phyloP scores from a whole-genome alignment of 2,888 invertebrate species.

The Heliconius hortense region DNA sequence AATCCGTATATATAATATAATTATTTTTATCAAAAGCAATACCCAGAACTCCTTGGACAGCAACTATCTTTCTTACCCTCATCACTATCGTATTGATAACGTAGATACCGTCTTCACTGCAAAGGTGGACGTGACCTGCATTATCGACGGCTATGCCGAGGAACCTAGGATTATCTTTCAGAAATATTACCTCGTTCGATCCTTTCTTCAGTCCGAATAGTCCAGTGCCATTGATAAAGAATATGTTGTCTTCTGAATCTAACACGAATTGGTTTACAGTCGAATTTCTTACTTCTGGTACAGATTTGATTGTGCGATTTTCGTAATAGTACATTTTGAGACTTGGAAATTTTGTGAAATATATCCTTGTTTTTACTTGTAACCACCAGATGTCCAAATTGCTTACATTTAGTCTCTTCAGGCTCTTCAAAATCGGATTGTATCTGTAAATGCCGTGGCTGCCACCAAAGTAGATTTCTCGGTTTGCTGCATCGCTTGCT shows the following conservation, averaged over 20 bases:
- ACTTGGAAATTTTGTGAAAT: constrained; percentile 68
- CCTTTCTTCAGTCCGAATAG: constrained; percentile 58
- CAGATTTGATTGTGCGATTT: constrained; percentile 52
- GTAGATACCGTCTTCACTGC: constrained; percentile 68
- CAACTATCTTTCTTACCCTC: constrained; percentile 60
- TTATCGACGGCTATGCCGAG: constrained; percentile 63
- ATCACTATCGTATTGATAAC: constrained; percentile 57
- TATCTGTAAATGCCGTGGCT: constrained; percentile 70
- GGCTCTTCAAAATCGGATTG: constrained; percentile 48
- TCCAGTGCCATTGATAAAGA: constrained; percentile 66
- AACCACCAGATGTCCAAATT: constrained; percentile 73
- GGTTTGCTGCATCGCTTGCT: constrained; percentile 50
- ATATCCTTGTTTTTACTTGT: constrained; percentile 57
- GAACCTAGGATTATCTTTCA: constrained; percentile 59
- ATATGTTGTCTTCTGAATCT: constrained; percentile 59
- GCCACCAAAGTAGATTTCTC: constrained; percentile 68
- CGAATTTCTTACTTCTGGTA: constrained; percentile 50
- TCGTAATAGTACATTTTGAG: constrained; percentile 59
- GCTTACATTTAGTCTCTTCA: constrained; percentile 55
- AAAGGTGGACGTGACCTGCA: constrained; percentile 58
- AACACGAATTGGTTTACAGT: constrained; percentile 63
- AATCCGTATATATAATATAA: constrained; percentile 68
- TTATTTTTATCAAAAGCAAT: constrained; percentile 65
- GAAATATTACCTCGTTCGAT: constrained; percentile 46
- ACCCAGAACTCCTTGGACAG: constrained; percentile 61